Evolutionary conservation across 2,797 vertebrate species (phyloP), one percentile per base, ranked within the genome.

Genomic region (Bovichtus variegatus): DNA sequence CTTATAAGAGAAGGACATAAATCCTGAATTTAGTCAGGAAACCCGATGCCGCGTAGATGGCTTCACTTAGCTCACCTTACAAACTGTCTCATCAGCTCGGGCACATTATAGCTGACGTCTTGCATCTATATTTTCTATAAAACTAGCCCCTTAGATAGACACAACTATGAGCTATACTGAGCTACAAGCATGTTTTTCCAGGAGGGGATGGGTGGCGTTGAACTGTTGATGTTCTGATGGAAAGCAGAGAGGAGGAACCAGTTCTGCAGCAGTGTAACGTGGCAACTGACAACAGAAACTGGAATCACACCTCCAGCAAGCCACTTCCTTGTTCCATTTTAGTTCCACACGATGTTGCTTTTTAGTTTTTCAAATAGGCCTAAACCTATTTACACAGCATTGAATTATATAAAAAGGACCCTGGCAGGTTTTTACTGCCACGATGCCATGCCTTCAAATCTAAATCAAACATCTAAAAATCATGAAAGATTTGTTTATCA

Each of bases 191-290:
- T 44, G 46, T 70, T 53, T 70, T 83, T 54, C 76, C 80, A 57
- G 47, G 18, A 70, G 60, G 49, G 73, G 74, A 76, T 79, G 85
- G 55, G 50, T 74, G 63, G 69, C 27, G 53, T 51, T 77, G 71
- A 84, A 64, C 51, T 86, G 90, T 83, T 92, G 91, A 91, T 90
- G 84, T 87, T 91, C 86, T 83, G 82, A 67, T 90, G 83, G 84
- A 91, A 90, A 89, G 90, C 86, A 85, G 84, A 91, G 90, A 93
- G 85, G 90, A 88, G 91, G 87, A 93, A 93, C 92, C 91, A 92
- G 93, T 94, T 93, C 31, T 83, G 76, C 92, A 85, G 89, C 76
- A 80, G 83, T 87, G 83, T 89, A 89, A 90, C 88, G 76, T 89
- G 84, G 90, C 92, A 93, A 92, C 92, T 86, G 86, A 90, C 89